phyloP scores from a whole-genome alignment of 2,888 invertebrate species.

The Corbicula japonica region DNA sequence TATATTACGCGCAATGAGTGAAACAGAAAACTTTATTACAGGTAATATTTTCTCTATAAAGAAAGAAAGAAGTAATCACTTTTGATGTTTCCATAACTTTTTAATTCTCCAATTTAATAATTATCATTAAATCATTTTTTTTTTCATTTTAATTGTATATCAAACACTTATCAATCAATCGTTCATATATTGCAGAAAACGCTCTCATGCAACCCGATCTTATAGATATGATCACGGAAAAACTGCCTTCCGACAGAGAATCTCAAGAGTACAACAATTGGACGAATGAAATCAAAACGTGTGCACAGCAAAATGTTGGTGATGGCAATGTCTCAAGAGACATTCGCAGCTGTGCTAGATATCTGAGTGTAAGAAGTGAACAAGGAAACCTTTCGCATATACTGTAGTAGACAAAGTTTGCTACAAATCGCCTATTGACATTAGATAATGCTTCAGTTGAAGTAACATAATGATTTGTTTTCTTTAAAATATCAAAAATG shows the following conservation, averaged over 20 bases:
- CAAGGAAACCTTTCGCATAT: background rate
- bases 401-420: too few species aligned
- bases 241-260: conserved; percentile 35
- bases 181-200: conserved; percentile 21
- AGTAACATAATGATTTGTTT: too few species aligned
- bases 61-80: too few species aligned
- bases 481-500: too few species aligned
- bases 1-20: conserved; percentile 42
- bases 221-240: conserved; percentile 26
- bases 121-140: too few species aligned
- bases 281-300: conserved; percentile 42
- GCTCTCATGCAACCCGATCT: conserved; percentile 25
- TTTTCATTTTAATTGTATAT: background rate
- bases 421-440: too few species aligned
- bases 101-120: too few species aligned
- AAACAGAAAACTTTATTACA: conserved; percentile 44
- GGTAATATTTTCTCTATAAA: conserved; percentile 46
- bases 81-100: too few species aligned
- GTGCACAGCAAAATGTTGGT: conserved; percentile 32
- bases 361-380: conserved; percentile 46
- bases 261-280: conserved; percentile 56
- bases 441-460: too few species aligned
- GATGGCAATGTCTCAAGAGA: conserved; percentile 32
- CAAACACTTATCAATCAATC: background rate
- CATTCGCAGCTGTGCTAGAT: conserved; percentile 42